phyloP scores from a whole-genome alignment of 2,797 vertebrate species.

The Pseudomugil tenellus region DNA sequence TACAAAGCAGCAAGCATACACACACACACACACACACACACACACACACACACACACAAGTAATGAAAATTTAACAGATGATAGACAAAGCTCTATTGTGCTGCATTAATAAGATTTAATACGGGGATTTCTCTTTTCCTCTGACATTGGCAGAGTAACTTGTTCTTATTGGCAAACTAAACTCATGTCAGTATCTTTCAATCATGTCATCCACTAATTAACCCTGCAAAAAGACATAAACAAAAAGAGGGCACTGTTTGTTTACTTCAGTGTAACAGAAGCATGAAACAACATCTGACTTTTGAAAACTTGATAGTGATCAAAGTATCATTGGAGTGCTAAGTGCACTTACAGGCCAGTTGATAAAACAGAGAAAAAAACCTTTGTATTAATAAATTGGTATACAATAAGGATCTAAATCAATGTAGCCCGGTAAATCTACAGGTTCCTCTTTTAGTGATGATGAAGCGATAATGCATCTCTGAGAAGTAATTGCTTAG shows the following conservation, averaged over 20 bases:
- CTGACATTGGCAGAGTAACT: slow-evolving; percentile 47
- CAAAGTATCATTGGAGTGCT: slow-evolving; percentile 5
- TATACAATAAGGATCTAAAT: not conserved
- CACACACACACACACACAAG: slow-evolving; percentile 23
- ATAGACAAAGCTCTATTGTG: slow-evolving; percentile 67
- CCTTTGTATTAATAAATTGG: not conserved
- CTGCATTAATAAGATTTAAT: slow-evolving; percentile 68
- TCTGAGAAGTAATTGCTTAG: not conserved
- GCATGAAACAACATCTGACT: slow-evolving; percentile 23
- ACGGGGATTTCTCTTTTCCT: slow-evolving; percentile 45
- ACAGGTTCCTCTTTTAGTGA: slow-evolving; percentile 1
- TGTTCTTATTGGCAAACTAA: slow-evolving; percentile 61
- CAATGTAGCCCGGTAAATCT: slow-evolving; percentile 1
- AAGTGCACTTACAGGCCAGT: not conserved
- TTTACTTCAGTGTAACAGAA: slow-evolving; percentile 33
- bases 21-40: slow-evolving; percentile 2
- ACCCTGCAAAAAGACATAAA: slow-evolving; percentile 26
- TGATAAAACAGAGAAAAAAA: not conserved
- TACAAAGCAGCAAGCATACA: slow-evolving; percentile 24
- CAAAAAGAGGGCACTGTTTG: not conserved
- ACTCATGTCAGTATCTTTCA: slow-evolving; percentile 60
- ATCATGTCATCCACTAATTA: slow-evolving; percentile 58
- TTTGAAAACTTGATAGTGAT: slow-evolving; percentile 17
- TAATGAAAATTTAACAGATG: slow-evolving; percentile 49
- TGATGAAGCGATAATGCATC: not conserved